These are phyloP conservation scores for Melospiza melodia DNA, from an alignment of 2,113 vertebrate genomes.

Conservation along the genomic window DNA sequence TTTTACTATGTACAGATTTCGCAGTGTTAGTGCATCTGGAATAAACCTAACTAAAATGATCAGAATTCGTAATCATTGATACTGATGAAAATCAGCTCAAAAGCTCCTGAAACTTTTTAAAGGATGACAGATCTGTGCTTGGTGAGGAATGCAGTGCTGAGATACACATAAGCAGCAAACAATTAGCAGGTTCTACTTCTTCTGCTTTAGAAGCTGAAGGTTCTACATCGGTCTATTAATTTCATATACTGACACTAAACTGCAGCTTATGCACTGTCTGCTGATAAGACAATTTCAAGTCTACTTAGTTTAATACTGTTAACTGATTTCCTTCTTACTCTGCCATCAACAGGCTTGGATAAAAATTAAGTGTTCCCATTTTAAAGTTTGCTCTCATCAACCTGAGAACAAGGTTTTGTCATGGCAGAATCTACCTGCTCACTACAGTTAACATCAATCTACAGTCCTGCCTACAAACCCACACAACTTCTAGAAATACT, in stretches of 20 bases:
- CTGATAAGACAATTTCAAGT: background rate
- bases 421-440: background rate
- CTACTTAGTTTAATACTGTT: background rate
- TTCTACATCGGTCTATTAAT: background rate
- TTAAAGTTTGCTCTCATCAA: background rate
- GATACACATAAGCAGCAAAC: background rate
- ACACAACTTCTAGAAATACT: slow-evolving; percentile 1
- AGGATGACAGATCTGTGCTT: background rate
- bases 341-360: background rate
- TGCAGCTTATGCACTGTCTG: background rate
- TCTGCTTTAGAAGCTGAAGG: background rate
- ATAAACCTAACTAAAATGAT: background rate
- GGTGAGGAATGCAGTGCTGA: background rate
- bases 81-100: background rate
- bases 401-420: slow-evolving; percentile 4
- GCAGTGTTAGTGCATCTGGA: background rate
- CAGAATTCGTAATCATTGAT: background rate
- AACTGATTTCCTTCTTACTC: background rate
- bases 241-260: background rate
- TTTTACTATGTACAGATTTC: background rate
- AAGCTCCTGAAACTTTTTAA: background rate
- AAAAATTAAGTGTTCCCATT: background rate
- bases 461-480: slow-evolving; percentile 29
- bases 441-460: background rate
- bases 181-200: background rate